Base-by-base conservation (phyloP, 2,797 vertebrate genomes). In the Sebastes taczanowskii region DNA sequence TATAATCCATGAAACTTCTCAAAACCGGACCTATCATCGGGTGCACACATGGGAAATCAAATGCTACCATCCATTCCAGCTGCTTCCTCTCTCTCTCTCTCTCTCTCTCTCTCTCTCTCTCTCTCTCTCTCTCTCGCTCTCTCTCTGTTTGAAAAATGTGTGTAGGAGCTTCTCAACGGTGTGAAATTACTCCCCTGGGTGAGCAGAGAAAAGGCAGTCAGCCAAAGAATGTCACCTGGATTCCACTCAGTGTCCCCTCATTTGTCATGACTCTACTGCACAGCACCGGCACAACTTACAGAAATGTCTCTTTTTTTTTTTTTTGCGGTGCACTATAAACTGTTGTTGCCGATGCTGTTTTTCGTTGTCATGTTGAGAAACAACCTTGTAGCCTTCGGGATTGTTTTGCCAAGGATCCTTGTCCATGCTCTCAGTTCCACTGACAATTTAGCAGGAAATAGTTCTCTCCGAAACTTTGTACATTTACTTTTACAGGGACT, bases 181-280 rank as follows among this genome's bases (percentile, higher is more conserved):
- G 85, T 93, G 88, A 94, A 88, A 94, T 89, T 69, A 93, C 86
- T 93, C 93, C 91, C 91, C 74, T 89, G 90, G 90, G 92, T 91
- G 86, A 80, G 87, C 90, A 89, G 80, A 78, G 83, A 91, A 92
- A 91, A 90, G 92, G 91, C 94, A 95, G 92, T 85, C 88, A 94
- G 87, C 77, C 88, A 83, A 71, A 89, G 81, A 88, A 87, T 88
- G 90, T 93, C 91, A 89, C 92, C 89, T 90, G 87, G 88, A 92
- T 92, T 88, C 86, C 74, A 65, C 27, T 88, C 82, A 64, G 9
- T 85, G 89, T 91, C 84, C 84, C 76, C 87, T 91, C 89, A 86
- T 95, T 93, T 94, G 90, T 94, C 89, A 91, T 34, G 77, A 88
- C 58, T 84, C 64, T 53, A 74, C 78, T 59, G 77, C 81, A 70